phyloP scores from a whole-genome alignment of 2,797 vertebrate genomes.

The Falco rusticolus region DNA sequence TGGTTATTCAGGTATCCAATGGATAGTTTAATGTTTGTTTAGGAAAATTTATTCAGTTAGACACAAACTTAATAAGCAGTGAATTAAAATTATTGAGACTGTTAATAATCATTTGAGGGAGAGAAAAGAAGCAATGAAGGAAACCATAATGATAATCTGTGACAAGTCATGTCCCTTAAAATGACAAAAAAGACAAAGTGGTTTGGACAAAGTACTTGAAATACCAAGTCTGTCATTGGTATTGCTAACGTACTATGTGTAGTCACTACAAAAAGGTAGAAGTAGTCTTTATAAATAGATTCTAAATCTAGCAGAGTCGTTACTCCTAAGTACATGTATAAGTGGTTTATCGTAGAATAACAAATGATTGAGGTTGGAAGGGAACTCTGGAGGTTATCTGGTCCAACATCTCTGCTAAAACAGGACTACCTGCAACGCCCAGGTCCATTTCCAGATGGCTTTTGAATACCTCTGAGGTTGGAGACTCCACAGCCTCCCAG shows the following conservation, averaged over 20 bases:
- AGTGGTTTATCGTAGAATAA: not conserved
- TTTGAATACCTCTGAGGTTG: not conserved
- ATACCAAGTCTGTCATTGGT: not conserved
- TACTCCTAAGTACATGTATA: not conserved
- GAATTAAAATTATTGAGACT: not conserved
- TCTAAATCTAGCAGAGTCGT: not conserved
- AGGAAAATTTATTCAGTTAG: not conserved
- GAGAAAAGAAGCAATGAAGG: not conserved
- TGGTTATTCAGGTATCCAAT: not conserved
- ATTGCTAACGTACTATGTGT: not conserved
- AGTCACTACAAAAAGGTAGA: not conserved
- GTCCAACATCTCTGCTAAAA: not conserved
- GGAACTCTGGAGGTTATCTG: not conserved
- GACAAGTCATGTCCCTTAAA: not conserved
- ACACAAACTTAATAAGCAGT: not conserved
- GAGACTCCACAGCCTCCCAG: too few species aligned
- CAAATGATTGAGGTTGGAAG: not conserved
- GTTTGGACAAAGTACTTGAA: not conserved
- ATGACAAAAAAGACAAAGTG: not conserved
- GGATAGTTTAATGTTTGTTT: not conserved
- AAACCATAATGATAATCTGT: not conserved
- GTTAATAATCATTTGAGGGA: not conserved
- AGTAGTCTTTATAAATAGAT: not conserved
- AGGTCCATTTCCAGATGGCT: not conserved
- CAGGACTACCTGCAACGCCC: not conserved